These are phyloP conservation scores for Acanthurus leucopareius DNA, from an alignment of 2,797 vertebrate species.

Conservation along the genomic window DNA sequence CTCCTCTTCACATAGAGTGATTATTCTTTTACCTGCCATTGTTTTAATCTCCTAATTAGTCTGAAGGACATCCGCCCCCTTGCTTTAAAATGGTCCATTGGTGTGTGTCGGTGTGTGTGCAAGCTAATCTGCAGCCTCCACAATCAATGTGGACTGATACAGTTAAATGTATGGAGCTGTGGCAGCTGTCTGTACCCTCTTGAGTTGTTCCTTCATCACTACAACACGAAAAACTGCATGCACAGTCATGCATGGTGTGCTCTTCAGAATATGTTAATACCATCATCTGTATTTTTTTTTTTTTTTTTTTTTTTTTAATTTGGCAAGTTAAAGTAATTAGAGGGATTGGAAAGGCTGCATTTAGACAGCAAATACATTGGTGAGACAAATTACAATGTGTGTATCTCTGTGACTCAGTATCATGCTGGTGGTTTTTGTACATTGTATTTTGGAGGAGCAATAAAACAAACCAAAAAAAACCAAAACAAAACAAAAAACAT, in stretches of 20 bases:
- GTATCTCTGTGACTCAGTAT: neutral
- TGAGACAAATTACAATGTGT: neutral
- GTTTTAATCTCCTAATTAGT: constrained; percentile 96
- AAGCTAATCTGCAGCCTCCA: constrained; percentile 67
- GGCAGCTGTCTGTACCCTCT: constrained; percentile 64
- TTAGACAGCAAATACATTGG: neutral
- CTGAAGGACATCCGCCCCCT: constrained; percentile 92
- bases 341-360: neutral
- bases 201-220: constrained; percentile 47
- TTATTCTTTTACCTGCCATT: constrained; percentile 92
- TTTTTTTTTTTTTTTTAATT: neutral
- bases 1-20: constrained; percentile 77
- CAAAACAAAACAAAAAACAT: neutral
- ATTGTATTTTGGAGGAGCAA: neutral
- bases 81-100: constrained; percentile 74
- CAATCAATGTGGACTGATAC: constrained; percentile 70
- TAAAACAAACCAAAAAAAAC: neutral
- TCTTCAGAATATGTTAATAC: neutral
- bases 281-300: neutral
- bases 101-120: constrained; percentile 60
- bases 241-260: neutral
- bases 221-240: neutral
- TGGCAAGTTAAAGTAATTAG: neutral
- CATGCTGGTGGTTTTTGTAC: neutral
- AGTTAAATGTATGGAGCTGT: constrained; percentile 67